Evolutionary conservation across 92 coral and sea anemone genomes (phyloP), one percentile per base, ranked within the genome.

Genomic region (Plumapathes pennacea): DNA sequence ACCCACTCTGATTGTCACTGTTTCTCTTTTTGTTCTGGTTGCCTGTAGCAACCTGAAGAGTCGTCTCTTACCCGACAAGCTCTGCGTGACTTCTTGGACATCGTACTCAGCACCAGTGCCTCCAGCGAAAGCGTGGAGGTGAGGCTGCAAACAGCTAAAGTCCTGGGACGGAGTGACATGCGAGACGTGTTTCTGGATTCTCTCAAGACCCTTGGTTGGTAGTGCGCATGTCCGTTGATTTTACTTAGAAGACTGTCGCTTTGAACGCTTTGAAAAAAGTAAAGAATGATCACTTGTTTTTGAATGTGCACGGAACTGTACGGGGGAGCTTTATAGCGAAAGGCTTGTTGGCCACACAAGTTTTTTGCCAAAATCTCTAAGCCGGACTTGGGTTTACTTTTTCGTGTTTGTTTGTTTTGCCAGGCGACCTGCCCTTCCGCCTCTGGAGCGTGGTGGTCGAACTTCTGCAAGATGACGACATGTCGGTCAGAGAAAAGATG

Each of bases 381-480:
- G 9, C 40, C 40, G n/a, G 8, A 8, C n/a, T 34, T 4, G 4
- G 23, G 22, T 11, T 39, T 7, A 2, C 18, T 9, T 27, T 15
- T 10, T 9, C 8, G 4, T 20, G 3, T 4, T 28, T 10, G 7
- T 1, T 42, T 34, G 44, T 8, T 34, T 19, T 69, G 30, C 2
- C 29, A 86, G 89, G 51, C 25, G 67, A 23, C 22, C 51, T 46
- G 27, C 81, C 82, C 14, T 52, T 82, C 25, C 74, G 53, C 21
- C 61, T 82, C 32, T 86, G 95, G 95, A 67, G 69, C 36, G 71
- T 82, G 9, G 45, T 86, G 19, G 63, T 86, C 4, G 17, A 32
- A 32, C 84, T 86, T 43, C 77, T 86, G 43, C 66, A 65, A 19
- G 95, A 86, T 71, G 95, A 86, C 47, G 87, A 84, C 17, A 46